Evolutionary conservation across 2,888 invertebrate species (phyloP).

Genomic region (Lysandra coridon): DNA sequence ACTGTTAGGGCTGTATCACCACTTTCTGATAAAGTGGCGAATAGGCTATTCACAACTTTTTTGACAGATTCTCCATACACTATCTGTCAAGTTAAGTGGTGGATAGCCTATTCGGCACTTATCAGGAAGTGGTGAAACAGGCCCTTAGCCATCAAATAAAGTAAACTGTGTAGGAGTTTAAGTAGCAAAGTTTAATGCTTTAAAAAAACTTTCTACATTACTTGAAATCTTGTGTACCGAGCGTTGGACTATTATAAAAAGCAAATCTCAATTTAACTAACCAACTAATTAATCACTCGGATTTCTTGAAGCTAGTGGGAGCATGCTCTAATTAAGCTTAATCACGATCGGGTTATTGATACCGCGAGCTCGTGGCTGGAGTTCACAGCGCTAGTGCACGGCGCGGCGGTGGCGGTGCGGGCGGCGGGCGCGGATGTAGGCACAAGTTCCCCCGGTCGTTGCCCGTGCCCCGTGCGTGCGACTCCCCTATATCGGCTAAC

Average conservation of each 20-base stretch:
- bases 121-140: too few relatives aligned
- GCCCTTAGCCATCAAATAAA: too few relatives aligned
- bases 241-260: neutral
- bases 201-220: neutral
- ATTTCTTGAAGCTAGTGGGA: conserved; percentile 23
- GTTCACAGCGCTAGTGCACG: conserved; percentile 64
- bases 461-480: conserved; percentile 68
- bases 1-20: too few relatives aligned
- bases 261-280: neutral
- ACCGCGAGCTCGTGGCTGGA: conserved; percentile 60
- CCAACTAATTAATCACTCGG: conserved; percentile 10
- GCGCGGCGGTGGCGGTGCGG: conserved; percentile 37
- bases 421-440: conserved; percentile 65
- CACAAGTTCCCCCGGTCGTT: conserved; percentile 80
- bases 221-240: neutral
- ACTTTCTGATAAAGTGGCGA: too few relatives aligned
- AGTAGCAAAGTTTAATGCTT: neutral
- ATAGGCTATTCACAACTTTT: too few relatives aligned
- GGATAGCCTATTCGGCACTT: too few relatives aligned
- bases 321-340: conserved; percentile 38
- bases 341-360: conserved; percentile 60
- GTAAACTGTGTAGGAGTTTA: too few relatives aligned
- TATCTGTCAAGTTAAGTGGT: too few relatives aligned
- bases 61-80: too few relatives aligned
- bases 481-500: conserved; percentile 72